phyloP scores from a whole-genome alignment of 2,888 invertebrate genomes.

The Rhaphigaster nebulosa region DNA sequence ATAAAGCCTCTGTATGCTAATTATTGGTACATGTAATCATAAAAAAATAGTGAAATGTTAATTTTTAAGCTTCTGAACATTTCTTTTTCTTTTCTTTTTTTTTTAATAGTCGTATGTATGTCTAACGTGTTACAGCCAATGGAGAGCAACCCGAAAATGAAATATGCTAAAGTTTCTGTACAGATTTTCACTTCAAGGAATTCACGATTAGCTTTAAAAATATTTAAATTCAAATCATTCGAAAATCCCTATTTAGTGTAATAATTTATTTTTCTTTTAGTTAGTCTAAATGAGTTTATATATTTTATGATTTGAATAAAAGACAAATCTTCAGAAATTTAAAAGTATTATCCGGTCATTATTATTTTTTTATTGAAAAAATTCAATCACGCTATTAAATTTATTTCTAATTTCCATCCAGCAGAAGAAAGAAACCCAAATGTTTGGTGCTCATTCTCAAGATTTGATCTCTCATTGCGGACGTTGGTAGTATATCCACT shows the following conservation, averaged over 20 bases:
- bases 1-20: background rate
- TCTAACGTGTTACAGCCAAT: conserved; percentile 18
- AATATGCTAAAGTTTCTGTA: background rate
- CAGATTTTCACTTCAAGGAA: background rate
- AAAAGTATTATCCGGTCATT: background rate
- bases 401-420: conserved; percentile 37
- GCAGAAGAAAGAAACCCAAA: conserved; percentile 49
- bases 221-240: background rate
- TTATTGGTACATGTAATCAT: background rate
- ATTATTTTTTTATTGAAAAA: background rate
- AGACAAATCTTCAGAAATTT: background rate
- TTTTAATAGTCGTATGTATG: background rate
- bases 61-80: background rate
- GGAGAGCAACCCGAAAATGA: conserved; percentile 16
- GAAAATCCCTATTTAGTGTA: background rate
- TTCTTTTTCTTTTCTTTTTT: background rate
- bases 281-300: background rate
- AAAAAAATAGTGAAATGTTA: background rate
- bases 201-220: background rate
- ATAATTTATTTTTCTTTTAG: background rate
- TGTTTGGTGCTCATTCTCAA: background rate
- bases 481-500: background rate
- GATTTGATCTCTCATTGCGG: conserved; percentile 5
- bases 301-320: background rate
- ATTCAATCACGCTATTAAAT: background rate